Base-by-base conservation (phyloP, 1,140 invertebrate species). In the Pseudobourletiella spinata region DNA sequence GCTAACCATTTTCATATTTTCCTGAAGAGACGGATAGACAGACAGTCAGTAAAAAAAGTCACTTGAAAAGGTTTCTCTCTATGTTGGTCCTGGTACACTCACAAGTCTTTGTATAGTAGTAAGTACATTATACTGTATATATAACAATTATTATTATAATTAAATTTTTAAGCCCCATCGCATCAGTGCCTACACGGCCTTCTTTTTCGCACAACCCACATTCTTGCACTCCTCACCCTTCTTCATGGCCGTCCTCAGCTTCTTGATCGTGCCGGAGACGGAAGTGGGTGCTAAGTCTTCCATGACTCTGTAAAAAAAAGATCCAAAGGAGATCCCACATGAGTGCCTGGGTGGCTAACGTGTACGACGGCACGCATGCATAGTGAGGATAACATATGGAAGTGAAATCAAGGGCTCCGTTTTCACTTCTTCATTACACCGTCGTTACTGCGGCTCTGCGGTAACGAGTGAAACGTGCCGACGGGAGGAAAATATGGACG, bases 211-310 rank as follows among this genome's bases (percentile, higher is more conserved):
- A 57, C 68, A 69, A 24, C 55, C 58, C 22, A 67, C 57, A 22
- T 48, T 66, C 44, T 65, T 66, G 46, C 68, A 70, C 48, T 70
- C 68, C 28, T 70, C 68, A 20, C 65, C 61, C 61, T 70, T 70
- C 64, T 70, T 70, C 65, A 70, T 70, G 18, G 65, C 60, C 16
- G 68, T 63, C 42, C 68, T 50, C 48, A 70, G 51, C 43, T 70
- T 70, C 62, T 70, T 67, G 60, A 70, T 66, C 6, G 56, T 67
- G 22, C 63, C 62, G 28, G 68, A 62, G 14, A 70, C 68, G 4
- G 65, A 65, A 60, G 22, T 63, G 14, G 68, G 68, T 28, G 68
- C 68, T 42, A 67, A 65, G 26, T 70, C 68, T 58, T 70, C 68
- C 63, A 70, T 66, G 15, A 70, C 48, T 44, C 68, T 70, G 61